These are phyloP conservation scores for Drosophila tropicalis DNA, from an alignment of 1,140 invertebrate genomes.

Conservation along the genomic window DNA sequence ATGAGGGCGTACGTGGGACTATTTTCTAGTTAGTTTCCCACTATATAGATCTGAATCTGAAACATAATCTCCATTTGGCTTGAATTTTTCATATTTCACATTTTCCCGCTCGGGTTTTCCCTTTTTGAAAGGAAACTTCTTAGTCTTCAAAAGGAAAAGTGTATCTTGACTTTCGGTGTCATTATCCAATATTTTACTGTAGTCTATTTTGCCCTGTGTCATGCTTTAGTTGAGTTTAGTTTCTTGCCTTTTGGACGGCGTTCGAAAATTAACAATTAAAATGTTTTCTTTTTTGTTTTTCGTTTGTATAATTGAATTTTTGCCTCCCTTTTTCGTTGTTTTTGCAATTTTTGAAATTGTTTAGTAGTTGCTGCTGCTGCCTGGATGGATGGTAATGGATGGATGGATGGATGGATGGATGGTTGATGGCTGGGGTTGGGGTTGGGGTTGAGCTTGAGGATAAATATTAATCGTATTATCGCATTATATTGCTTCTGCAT, in stretches of 20 bases:
- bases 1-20: too few relatives aligned
- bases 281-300: constrained; percentile 25
- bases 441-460: background rate
- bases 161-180: background rate
- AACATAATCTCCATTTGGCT: too few relatives aligned
- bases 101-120: too few relatives aligned
- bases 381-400: background rate
- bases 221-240: background rate
- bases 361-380: background rate
- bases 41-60: too few relatives aligned
- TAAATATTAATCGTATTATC: constrained; percentile 4
- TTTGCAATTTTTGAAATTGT: constrained; percentile 6
- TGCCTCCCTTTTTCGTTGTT: constrained; percentile 4
- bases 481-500: constrained; percentile 2
- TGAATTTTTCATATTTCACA: too few relatives aligned
- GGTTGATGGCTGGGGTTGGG: background rate
- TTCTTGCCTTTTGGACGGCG: constrained; percentile 6
- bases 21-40: too few relatives aligned
- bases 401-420: background rate
- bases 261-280: constrained; percentile 40
- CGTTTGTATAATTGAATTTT: constrained; percentile 25
- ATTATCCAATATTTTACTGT: constrained; percentile 5
- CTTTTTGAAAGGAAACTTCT: too few relatives aligned
- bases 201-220: background rate
- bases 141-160: background rate